Percentiles rank a stretch among this genome's conserved stretches.
Conservation (phyloP, 2,113 vertebrate species). For the Microcebus jonahi region DNA sequence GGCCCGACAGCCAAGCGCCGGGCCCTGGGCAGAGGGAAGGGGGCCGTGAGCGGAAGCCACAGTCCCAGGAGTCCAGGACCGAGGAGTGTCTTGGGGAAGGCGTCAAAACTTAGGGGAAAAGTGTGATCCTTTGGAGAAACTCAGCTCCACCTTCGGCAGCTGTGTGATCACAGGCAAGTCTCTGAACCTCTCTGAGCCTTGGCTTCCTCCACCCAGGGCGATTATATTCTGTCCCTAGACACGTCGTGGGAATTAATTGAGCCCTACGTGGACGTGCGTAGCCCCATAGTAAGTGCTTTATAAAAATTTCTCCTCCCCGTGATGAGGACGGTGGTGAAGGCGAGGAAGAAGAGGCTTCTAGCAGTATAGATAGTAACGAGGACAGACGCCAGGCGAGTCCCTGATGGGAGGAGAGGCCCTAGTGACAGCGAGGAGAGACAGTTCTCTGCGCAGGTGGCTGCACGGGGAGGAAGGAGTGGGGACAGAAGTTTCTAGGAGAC, state of each 20-base stretch:
- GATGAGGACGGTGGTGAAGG: neutral
- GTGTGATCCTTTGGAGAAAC: neutral
- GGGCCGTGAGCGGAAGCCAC: neutral
- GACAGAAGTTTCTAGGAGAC: neutral
- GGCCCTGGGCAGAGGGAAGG: neutral
- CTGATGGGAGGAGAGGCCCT: neutral
- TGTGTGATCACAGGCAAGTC: neutral
- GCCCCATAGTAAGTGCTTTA: neutral
- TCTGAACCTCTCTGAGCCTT: neutral
- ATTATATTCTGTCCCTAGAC: neutral
- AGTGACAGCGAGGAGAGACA: neutral
- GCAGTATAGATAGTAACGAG: too few species aligned
- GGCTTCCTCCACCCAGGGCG: neutral
- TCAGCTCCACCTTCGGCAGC: neutral
- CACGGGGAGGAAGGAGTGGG: too few species aligned
- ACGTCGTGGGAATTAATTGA: too few species aligned
- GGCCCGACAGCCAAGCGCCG: neutral
- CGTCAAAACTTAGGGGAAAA: neutral
- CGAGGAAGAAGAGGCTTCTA: neutral
- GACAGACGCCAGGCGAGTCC: neutral
- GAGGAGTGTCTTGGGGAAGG: neutral
- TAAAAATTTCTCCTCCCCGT: neutral
- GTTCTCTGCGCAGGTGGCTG: neutral
- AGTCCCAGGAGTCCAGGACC: neutral
- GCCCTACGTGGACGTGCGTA: neutral